phyloP scores from a whole-genome alignment of 2,888 invertebrate genomes.

The Sinhomidia bicolor region DNA sequence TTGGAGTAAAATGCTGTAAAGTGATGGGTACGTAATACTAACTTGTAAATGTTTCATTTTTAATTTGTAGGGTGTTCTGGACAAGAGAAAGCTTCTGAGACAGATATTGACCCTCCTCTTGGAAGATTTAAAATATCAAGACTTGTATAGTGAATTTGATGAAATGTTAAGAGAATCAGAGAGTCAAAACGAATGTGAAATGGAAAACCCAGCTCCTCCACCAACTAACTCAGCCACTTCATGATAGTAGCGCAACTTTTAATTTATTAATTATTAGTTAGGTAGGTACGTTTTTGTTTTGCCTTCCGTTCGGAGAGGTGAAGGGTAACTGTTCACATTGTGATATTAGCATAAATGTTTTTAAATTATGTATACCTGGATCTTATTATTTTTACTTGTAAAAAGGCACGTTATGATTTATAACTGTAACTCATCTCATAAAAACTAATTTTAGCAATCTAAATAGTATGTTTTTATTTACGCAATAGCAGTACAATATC shows the following conservation, averaged over 20 bases:
- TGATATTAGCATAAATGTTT: not conserved
- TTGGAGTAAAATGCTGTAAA: too few species aligned
- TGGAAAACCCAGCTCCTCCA: not conserved
- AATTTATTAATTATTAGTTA: not conserved
- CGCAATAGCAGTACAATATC: not conserved
- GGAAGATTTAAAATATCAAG: conserved; percentile 78
- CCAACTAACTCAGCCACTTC: not conserved
- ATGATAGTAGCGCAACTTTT: not conserved
- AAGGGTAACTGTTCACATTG: not conserved
- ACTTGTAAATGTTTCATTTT: not conserved
- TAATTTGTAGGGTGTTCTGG: conserved; percentile 70
- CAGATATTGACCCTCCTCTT: conserved; percentile 75
- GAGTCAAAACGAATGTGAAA: not conserved
- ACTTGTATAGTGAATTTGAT: conserved; percentile 79
- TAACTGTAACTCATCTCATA: not conserved
- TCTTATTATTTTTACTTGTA: not conserved
- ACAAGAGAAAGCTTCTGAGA: conserved; percentile 76
- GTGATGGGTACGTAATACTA: not conserved
- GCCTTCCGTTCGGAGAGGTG: not conserved
- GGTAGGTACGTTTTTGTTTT: not conserved
- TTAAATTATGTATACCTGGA: not conserved
- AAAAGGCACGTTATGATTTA: not conserved
- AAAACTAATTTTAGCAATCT: not conserved
- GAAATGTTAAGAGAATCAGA: conserved; percentile 75
- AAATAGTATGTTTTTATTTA: not conserved